Evolutionary conservation across 1,140 invertebrate species (phyloP), one percentile per base, ranked within the genome.

Genomic region (Heliconius himera): DNA sequence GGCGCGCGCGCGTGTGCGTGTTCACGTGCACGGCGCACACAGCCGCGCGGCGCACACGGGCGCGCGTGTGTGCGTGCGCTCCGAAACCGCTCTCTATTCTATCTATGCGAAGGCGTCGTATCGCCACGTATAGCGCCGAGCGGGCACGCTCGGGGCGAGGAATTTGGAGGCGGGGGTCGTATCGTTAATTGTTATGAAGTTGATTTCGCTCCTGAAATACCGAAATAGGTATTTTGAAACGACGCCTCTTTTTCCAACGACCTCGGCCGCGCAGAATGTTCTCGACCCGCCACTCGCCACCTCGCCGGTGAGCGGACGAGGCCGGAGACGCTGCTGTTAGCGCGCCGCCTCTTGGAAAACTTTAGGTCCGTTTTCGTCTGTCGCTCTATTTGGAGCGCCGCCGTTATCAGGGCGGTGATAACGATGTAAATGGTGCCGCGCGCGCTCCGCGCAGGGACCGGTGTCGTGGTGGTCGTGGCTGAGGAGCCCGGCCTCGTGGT

Each of bases 141-240:
- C 51, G 89, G 91, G 88, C 89, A 91, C 91, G 92, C 93, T 93
- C 89, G 89, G 91, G 91, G 93, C 93, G 91, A 94, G 93, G 93
- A 93, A 94, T 94, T 93, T 93, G 91, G 93, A 92, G 91, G 91
- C 91, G 93, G 93, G 93, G 93, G 93, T 93, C 91, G 93, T 94
- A 94, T 94, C 91, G 93, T 94, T 94, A 94, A 94, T 94, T 94
- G 93, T 94, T 94, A 94, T 94, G 93, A 94, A 94, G 91, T 94
- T 93, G 93, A 94, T 93, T 94, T 93, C 92, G 91, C 88, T 93
- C 90, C 93, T 94, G 93, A 94, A 94, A 93, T 94, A 91, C 93
- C 92, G 88, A 93, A 94, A 93, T 93, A 94, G 88, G 90, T 91
- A 93, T 94, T 94, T 91, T 93, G 91, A 94, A 93, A 93, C 91